Evolutionary conservation across 2,113 vertebrate genomes (phyloP).

Genomic region (Elachura formosa): DNA sequence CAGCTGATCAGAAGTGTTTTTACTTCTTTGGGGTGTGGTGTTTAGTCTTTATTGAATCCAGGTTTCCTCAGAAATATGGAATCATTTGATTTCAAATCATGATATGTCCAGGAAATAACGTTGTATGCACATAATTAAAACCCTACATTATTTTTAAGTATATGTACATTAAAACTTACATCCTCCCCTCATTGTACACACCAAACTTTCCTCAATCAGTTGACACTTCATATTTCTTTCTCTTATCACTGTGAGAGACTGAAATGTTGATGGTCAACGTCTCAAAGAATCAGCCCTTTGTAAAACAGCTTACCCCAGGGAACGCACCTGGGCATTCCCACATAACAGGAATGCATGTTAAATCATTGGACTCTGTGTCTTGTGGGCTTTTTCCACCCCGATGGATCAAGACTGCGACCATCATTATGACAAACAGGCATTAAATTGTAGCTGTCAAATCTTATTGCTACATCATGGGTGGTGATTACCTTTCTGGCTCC

Average conservation of each 20-base stretch:
- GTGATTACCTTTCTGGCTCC: neutral
- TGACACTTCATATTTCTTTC: neutral
- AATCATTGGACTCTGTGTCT: neutral
- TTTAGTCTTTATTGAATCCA: neutral
- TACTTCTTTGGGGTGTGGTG: too few relatives aligned
- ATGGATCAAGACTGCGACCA: neutral
- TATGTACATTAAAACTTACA: neutral
- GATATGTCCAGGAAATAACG: neutral
- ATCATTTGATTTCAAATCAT: neutral
- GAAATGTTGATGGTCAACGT: neutral
- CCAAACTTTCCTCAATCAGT: neutral
- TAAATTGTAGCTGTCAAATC: neutral
- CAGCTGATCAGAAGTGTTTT: neutral
- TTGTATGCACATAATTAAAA: neutral
- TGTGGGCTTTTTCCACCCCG: neutral
- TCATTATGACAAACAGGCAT: neutral
- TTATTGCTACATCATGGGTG: neutral
- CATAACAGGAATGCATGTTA: neutral
- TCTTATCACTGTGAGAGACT: neutral
- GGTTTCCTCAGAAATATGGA: neutral
- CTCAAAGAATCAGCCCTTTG: fast-evolving
- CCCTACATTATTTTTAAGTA: neutral
- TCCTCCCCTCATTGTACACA: neutral
- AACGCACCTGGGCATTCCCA: neutral
- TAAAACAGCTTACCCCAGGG: neutral